Evolutionary conservation across 2,113 vertebrate species (phyloP), one percentile per base, ranked within the genome.

Genomic region (Equus przewalskii): DNA sequence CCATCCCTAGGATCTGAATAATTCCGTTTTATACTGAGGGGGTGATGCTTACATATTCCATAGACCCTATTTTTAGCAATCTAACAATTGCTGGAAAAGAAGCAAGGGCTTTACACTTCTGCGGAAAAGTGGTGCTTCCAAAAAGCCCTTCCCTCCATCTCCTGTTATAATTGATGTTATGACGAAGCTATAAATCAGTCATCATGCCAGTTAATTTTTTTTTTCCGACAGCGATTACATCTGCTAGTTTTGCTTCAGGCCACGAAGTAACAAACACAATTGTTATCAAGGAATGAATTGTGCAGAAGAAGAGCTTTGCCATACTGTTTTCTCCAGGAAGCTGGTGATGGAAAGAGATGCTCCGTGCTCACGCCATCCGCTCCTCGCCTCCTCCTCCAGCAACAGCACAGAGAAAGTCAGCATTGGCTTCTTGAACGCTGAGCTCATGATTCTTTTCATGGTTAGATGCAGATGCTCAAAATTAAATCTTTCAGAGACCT

Each of bases 121-220:
- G 41, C 84, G 73, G 81, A 89, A 67, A 78, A 78, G 28, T 19
- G 14, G 11, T 14, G 19, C 58, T 96, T 85, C 79, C 79, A 58
- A 82, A 69, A 24, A 81, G 26, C 49, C 36, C 30, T 69, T 79
- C 73, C 62, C 51, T 95, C 69, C 0, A 0, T 83, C 87, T 96
- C 87, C 46, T 96, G 30, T 65, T 95, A 90, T 90, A 95, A 97
- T 96, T 95, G 96, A 95, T 94, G 69, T 78, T 79, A 92, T 91
- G 80, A 96, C 6, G 21, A 88, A 80, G 62, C 62, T 79, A 76
- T 95, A 91, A 96, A 97, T 96, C 95, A 96, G 87, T 97, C 96
- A 97, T 96, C 81, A 41, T 65, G 65, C 41, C 73, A 93, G 46
- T 85, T 89, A 95, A 67, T 79, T 69, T 91, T 92, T 91, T 97